Conservation (phyloP, 2,797 vertebrate genomes). For the Potorous gilbertii region DNA sequence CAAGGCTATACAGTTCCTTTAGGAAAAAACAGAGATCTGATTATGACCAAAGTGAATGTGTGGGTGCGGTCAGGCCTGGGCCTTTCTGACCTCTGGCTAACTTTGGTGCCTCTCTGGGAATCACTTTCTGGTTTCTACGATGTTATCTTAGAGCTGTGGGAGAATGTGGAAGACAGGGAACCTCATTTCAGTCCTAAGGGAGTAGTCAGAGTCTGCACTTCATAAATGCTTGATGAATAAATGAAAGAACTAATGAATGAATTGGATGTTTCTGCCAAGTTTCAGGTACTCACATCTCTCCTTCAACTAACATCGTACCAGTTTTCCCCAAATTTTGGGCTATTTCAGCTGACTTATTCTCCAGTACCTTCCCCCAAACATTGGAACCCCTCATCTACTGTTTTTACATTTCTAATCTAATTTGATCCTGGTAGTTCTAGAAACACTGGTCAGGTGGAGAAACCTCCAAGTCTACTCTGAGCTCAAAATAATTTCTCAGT, state of each 20-base stretch:
- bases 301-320: neutral
- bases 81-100: neutral
- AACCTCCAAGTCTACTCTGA: slow-evolving; percentile 2
- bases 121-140: neutral
- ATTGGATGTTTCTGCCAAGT: neutral
- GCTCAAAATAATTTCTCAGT: slow-evolving; percentile 23
- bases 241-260: neutral
- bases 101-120: neutral
- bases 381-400: neutral
- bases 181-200: neutral
- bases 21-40: neutral
- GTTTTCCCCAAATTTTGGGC: neutral
- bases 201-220: neutral
- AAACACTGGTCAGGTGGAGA: slow-evolving; percentile 68
- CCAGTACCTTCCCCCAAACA: neutral
- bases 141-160: neutral
- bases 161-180: neutral
- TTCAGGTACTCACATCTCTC: neutral
- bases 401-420: neutral
- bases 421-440: neutral
- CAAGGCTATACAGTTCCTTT: neutral
- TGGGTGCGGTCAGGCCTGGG: neutral
- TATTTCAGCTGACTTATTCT: neutral
- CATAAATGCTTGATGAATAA: neutral
- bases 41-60: neutral